Conservation (phyloP, 2,888 invertebrate species). For the Silvanus unidentatus region DNA sequence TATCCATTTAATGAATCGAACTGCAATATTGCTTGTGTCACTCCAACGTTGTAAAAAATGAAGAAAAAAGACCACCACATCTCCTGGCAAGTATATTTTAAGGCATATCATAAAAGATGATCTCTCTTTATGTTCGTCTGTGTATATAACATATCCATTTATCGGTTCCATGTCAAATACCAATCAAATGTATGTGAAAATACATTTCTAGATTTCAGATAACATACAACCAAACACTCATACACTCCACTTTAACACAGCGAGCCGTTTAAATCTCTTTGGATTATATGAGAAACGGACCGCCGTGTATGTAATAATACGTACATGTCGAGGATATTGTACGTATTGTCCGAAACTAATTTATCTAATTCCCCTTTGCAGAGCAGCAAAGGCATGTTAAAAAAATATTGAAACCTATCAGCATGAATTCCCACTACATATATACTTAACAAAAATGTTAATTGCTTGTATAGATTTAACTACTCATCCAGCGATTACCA, state of each 20-base stretch:
- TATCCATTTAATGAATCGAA: no score
- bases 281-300: conserved; percentile 18
- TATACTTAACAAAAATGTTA: conserved; percentile 36
- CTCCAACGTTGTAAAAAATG: no score
- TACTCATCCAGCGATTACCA: conserved; percentile 39
- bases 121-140: conserved; percentile 15
- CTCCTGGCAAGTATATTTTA: conserved; percentile 15
- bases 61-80: no score
- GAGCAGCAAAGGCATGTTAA: conserved; percentile 18
- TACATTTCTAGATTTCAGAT: conserved; percentile 31
- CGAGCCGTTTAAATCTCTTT: not conserved
- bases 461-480: conserved; percentile 43
- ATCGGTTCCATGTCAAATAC: conserved; percentile 33
- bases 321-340: no score
- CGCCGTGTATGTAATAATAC: conserved; percentile 12
- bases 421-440: conserved; percentile 27
- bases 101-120: conserved; percentile 12
- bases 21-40: no score
- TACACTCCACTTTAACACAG: no score
- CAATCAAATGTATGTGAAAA: conserved; percentile 35
- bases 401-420: conserved; percentile 22
- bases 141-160: conserved; percentile 35
- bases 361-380: conserved; percentile 20
- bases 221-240: conserved; percentile 13
- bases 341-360: conserved; percentile 23